These are phyloP conservation scores for Phalacrocorax aristotelis DNA, from an alignment of 2,113 vertebrate species.

Conservation along the genomic window DNA sequence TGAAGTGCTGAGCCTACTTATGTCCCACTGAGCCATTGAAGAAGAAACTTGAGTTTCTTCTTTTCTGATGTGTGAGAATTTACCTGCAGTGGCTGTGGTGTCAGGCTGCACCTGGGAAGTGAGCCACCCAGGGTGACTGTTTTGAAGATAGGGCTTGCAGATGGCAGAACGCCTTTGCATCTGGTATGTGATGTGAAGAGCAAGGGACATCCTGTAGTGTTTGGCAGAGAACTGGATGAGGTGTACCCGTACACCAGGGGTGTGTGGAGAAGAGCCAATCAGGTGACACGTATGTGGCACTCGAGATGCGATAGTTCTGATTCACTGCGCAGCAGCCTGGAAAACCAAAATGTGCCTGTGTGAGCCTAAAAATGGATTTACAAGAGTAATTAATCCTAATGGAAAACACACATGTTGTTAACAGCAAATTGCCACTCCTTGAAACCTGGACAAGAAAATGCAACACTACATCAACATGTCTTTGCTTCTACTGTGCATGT, in stretches of 20 bases:
- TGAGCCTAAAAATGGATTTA: neutral
- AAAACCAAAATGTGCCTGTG: neutral
- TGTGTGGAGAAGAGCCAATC: neutral
- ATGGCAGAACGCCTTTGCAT: neutral
- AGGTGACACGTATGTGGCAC: fast-evolving
- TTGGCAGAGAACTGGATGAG: neutral
- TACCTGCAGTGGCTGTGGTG: neutral
- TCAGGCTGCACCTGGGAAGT: neutral
- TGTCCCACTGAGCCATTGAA: neutral
- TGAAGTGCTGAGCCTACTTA: neutral
- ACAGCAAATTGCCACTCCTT: neutral
- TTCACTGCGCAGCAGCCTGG: neutral
- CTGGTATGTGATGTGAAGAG: neutral
- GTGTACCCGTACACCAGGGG: neutral
- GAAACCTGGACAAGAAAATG: neutral
- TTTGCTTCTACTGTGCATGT: neutral
- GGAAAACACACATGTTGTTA: neutral
- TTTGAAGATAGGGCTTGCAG: neutral
- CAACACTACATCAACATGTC: neutral
- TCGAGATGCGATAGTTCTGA: fast-evolving
- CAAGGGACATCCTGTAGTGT: neutral
- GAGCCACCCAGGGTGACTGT: neutral
- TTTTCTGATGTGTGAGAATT: neutral
- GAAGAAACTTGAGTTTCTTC: neutral
- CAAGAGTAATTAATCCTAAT: neutral